phyloP scores from a whole-genome alignment of 2,888 invertebrate species.

The Monochamus alternatus region DNA sequence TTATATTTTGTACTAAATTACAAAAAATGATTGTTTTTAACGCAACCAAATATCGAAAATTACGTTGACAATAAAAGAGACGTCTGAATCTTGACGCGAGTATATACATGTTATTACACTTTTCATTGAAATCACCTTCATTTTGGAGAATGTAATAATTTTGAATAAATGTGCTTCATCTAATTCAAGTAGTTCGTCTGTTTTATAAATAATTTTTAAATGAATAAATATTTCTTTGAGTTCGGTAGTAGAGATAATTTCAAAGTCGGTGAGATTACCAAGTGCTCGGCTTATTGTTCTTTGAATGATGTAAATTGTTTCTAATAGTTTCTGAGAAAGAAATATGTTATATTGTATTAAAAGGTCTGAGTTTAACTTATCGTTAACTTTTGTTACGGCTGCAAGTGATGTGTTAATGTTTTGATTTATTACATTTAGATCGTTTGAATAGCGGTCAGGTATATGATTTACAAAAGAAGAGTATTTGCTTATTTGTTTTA shows the following conservation, averaged over 20 bases:
- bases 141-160: neutral
- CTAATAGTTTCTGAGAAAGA: neutral
- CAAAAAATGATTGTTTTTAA: too few relatives aligned
- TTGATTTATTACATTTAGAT: neutral
- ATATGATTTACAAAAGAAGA: neutral
- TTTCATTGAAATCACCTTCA: neutral
- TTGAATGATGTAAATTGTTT: neutral
- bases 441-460: neutral
- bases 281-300: slow-evolving; percentile 9
- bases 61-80: too few relatives aligned
- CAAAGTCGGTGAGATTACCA: neutral
- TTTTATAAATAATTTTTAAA: neutral
- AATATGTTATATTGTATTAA: slow-evolving; percentile 8
- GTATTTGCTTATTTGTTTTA: slow-evolving; percentile 9
- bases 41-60: too few relatives aligned
- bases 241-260: neutral
- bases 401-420: slow-evolving; percentile 12
- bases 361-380: neutral
- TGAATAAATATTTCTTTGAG: neutral
- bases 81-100: too few relatives aligned
- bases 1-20: too few relatives aligned
- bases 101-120: neutral
- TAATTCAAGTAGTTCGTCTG: slow-evolving; percentile 10
- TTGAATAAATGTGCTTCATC: neutral
- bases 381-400: neutral